Evolutionary conservation across 2,888 invertebrate species (phyloP), one percentile per base, ranked within the genome.

Genomic region (Melinaea marsaeus): DNA sequence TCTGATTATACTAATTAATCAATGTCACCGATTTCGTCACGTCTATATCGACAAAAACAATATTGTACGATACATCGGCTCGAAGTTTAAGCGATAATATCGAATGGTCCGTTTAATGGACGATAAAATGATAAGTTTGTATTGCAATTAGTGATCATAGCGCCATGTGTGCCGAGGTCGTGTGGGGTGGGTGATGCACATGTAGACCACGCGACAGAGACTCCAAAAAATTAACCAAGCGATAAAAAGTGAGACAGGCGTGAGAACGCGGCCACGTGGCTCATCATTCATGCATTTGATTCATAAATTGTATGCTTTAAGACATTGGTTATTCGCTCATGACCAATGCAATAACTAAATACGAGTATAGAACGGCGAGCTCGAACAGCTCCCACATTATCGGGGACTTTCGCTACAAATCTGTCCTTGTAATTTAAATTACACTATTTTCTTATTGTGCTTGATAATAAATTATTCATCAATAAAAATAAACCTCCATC

Each of bases 271-370:
- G 85, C 80, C 89, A 89, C 88, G 90, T 89, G 89, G 85, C 85
- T 75, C 75, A 80, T 84, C 89, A 90, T 90, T 90, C 90, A 90
- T 86, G 84, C 84, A 86, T 89, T 88, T 89, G 88, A 90, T 90
- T 90, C 90, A 90, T 89, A 84, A 86, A 83, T 78, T 80, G 80
- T 79, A 79, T 76, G 73, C 74, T 78, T 71, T 79, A 69, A 78
- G 74, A 76, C 66, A 68, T 65, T 66, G 65, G 61, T 69, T 68
- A 69, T 67, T 69, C 69, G 72, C 72, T 71, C 68, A 70, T 74
- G 69, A 71, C 69, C 72, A 69, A 64, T 54, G 57, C 51, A 58
- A 56, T 54, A 57, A 68, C 65, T 61, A 60, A 63, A 61, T 65
- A 67, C 60, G 55, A 60, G 42, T 42, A 9, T 42, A 42, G 7